Base-by-base conservation (phyloP, 1,140 invertebrate genomes). In the Apis florea region DNA sequence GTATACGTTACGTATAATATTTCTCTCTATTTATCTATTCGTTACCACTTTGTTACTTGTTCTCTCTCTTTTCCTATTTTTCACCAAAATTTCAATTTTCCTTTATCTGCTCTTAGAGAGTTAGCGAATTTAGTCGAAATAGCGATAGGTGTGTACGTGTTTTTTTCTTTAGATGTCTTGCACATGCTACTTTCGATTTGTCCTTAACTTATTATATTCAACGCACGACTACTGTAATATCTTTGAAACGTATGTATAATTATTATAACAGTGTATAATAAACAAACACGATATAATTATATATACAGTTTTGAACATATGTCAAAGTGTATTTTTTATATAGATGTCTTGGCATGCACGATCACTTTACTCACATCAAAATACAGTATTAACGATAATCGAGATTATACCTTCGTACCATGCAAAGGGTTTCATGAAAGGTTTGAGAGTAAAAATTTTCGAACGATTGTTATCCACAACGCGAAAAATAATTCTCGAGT, bases 291-390 rank as follows among this genome's bases (percentile, higher is more conserved):
- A 56, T 83, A 64, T 82, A 85, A 80, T 83, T 82, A 75, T 88
- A 79, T 78, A 70, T 84, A 84, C 75, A 88, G 56, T 56, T 76
- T 56, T 74, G 68, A 73, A 71, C 64, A 76, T 87, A 66, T 63
- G 70, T 83, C 61, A 76, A 51, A 83, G 47, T 85, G 77, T 82
- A 88, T 58, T 76, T 83, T 90, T 88, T 88, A 89, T 82, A 88
- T 93, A 93, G 91, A 92, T 93, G 92, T 93, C 89, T 92, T 92
- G 89, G 91, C 92, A 93, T 93, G 93, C 92, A 90, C 89, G 81
- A 89, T 90, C 85, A 91, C 84, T 89, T 87, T 88, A 87, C 85
- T 87, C 85, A 88, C 83, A 87, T 85, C 72, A 83, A 66, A 49
- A n/a, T 58, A 61, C 76, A 31, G 53, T 51, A 9, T 24, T 74